Evolutionary conservation across 1,140 invertebrate species (phyloP).

Genomic region (Drosophila pectinifera): DNA sequence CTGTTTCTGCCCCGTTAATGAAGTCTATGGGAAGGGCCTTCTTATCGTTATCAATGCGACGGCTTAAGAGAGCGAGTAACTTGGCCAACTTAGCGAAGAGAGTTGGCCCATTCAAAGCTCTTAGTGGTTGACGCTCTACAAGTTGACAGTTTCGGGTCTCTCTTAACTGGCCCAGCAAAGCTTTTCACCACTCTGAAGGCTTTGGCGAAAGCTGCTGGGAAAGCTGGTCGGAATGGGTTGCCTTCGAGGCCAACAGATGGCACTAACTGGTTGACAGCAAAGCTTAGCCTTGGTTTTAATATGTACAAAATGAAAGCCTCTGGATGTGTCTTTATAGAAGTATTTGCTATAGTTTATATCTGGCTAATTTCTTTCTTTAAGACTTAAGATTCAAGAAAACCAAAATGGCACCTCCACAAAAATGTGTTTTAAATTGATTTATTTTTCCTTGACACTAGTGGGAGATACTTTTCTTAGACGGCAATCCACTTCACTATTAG

Average conservation of each 20-base stretch:
- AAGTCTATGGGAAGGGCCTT: background rate
- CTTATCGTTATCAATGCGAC: slow-evolving; percentile 71
- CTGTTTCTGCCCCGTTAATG: slow-evolving; percentile 2
- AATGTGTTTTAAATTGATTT: too few relatives aligned
- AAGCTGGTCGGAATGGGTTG: slow-evolving; percentile 7
- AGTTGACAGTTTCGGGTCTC: background rate
- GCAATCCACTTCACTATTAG: too few relatives aligned
- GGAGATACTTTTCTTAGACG: too few relatives aligned
- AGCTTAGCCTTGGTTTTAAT: slow-evolving; percentile 1
- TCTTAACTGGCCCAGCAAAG: slow-evolving; percentile 23
- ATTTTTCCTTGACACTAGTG: too few relatives aligned
- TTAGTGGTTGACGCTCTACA: background rate
- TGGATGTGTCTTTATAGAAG: too few relatives aligned
- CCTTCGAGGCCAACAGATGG: slow-evolving; percentile 25
- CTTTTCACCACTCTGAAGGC: slow-evolving; percentile 47
- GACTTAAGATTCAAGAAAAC: too few relatives aligned
- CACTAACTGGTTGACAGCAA: slow-evolving; percentile 6
- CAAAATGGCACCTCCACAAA: too few relatives aligned
- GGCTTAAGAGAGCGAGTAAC: slow-evolving; percentile 5
- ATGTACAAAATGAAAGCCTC: background rate
- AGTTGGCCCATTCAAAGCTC: slow-evolving; percentile 6
- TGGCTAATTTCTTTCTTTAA: too few relatives aligned
- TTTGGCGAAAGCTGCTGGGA: background rate
- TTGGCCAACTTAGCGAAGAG: slow-evolving; percentile 9
- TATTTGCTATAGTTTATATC: too few relatives aligned